A percentile compares a stretch with the other conserved stretches of the same genome.
These are phyloP conservation scores for Musca vetustissima DNA, from an alignment of 1,140 invertebrate genomes.

Conservation along the genomic window DNA sequence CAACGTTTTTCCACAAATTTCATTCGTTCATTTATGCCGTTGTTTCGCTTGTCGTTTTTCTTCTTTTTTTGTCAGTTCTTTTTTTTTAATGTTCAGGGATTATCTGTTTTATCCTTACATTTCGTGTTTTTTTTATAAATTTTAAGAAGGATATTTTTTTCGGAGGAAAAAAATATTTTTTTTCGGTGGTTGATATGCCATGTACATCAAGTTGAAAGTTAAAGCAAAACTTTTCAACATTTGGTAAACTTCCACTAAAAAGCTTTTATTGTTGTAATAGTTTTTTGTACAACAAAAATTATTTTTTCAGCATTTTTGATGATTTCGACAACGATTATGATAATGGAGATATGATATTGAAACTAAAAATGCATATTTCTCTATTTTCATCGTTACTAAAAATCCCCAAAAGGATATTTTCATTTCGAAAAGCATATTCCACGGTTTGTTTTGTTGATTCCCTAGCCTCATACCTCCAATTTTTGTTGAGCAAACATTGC, in stretches of 20 bases:
- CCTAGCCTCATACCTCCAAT: not conserved
- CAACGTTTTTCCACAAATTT: no score
- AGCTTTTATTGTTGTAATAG: conserved; percentile 37
- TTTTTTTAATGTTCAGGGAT: conserved; percentile 20
- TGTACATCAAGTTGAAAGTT: conserved; percentile 5
- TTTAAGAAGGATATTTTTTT: no score
- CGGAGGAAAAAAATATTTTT: not conserved
- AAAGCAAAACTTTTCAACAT: conserved; percentile 35
- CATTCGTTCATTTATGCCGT: no score
- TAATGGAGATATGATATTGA: not conserved
- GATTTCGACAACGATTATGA: not conserved
- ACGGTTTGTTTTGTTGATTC: not conserved
- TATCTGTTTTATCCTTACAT: conserved; percentile 9
- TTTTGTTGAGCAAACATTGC: no score
- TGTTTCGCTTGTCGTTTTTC: no score
- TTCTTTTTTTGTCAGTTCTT: not conserved
- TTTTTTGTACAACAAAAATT: conserved; percentile 1
- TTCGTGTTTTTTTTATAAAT: not conserved
- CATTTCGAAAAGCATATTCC: not conserved
- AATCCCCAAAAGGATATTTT: conserved; percentile 21
- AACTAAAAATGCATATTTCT: not conserved
- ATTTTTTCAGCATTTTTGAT: conserved; percentile 1
- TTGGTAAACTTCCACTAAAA: conserved; percentile 43
- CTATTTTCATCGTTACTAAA: not conserved
- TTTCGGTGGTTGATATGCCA: not conserved